Evolutionary conservation across 1,140 invertebrate genomes (phyloP).

Genomic region (Forficula auricularia): DNA sequence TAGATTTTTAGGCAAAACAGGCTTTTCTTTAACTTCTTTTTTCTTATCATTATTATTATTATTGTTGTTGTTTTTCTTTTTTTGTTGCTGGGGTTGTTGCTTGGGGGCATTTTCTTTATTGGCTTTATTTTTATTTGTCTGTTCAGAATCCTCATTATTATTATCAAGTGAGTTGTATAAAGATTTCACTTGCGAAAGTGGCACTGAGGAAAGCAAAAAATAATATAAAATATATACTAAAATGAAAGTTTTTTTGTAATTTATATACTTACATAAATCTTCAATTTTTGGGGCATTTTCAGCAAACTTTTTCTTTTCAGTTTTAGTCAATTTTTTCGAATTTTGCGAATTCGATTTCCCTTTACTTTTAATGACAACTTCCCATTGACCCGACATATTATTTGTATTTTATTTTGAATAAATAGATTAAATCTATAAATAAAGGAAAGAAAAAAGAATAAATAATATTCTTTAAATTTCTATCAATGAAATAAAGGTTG

Average conservation of each 20-base stretch:
- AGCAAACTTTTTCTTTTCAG: conserved; percentile 37
- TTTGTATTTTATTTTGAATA: no score
- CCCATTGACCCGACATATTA: conserved; percentile 37
- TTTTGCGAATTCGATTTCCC: conserved; percentile 36
- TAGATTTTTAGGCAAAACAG: conserved; percentile 22
- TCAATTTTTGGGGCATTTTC: conserved; percentile 40
- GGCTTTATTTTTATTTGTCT: conserved; percentile 26
- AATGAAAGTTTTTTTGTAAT: no score
- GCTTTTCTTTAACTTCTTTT: conserved; percentile 36
- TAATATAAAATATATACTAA: conserved; percentile 6
- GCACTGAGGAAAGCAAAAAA: conserved; percentile 22
- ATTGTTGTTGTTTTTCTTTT: conserved; percentile 19
- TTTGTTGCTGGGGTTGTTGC: conserved; percentile 19
- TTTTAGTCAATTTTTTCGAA: conserved; percentile 32
- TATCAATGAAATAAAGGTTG: no score
- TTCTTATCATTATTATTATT: conserved; percentile 26
- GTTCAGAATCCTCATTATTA: conserved; percentile 24
- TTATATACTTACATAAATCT: conserved; percentile 36
- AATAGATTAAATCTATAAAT: no score
- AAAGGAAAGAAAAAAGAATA: no score
- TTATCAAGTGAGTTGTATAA: conserved; percentile 27
- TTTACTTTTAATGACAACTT: conserved; percentile 54
- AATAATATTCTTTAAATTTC: no score
- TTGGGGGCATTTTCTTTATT: conserved; percentile 29
- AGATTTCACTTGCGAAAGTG: conserved; percentile 29